Evolutionary conservation across 2,797 vertebrate species (phyloP), one percentile per base, ranked within the genome.

Genomic region (Gymnothorax javanicus): DNA sequence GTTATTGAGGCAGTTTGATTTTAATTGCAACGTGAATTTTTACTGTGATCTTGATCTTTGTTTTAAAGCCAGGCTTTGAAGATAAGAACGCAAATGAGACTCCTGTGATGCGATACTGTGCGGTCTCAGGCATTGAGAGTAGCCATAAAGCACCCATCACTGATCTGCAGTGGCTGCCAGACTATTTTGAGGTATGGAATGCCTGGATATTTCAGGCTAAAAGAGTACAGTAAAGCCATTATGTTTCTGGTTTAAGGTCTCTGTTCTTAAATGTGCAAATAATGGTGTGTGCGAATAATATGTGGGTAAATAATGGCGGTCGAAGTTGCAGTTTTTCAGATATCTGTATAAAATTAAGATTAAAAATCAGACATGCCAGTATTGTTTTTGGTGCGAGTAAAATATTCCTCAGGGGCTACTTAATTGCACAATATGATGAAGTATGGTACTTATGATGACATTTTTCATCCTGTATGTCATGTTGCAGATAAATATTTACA

Each of bases 161-260:
- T 62, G 98, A 99, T 86, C 91, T 99, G 87, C 96, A 98, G 0
- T 99, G 98, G 98, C 95, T 99, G 86, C 94, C 97, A 11, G 90
- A 94, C 84, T 92, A 91, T n/a, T 96, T 95, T 88, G 95, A 97
- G 97, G 98, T 99, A 92, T 91, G 90, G 89, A 84, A 77, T 12
- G 20, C 20, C 64, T 13, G 7, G 58, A 25, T 33, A 56, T 11
- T 20, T 33, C 23, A 12, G 50, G 54, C 89, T 71, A 82, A 64
- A 60, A 23, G 17, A 79, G 20, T 60, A 82, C 52, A 57, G 83
- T 83, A 56, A 33, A 52, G 43, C 54, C 57, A 50, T 82, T 50
- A n/a, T 87, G 84, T 43, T 83, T 3, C 79, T 59, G 56, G 83
- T 0, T 0, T 57, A 79, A 9, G 87, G 82, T 27, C 84, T 3